phyloP scores from a whole-genome alignment of 2,797 vertebrate genomes.

The Esox masquinongy region DNA sequence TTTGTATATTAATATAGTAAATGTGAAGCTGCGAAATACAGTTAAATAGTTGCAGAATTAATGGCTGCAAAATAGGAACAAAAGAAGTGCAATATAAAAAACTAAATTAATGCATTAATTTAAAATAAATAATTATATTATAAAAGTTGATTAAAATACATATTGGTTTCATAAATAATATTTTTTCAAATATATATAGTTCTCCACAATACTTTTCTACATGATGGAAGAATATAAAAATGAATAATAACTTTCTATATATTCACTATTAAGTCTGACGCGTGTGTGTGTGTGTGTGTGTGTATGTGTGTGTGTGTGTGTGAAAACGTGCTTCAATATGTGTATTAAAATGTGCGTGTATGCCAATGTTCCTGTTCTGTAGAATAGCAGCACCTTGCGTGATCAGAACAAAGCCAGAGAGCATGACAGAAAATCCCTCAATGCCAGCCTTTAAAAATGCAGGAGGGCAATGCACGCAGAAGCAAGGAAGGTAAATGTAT shows the following conservation, averaged over 20 bases:
- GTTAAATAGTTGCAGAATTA: neutral
- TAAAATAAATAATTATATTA: neutral
- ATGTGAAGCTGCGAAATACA: neutral
- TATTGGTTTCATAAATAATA: neutral
- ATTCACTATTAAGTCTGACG: neutral
- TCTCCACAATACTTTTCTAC: neutral
- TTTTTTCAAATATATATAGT: neutral
- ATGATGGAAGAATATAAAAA: neutral
- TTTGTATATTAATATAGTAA: neutral
- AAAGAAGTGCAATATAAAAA: neutral
- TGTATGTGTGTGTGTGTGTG: neutral
- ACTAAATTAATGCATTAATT: neutral
- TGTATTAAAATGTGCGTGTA: conserved; percentile 26
- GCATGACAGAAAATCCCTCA: conserved; percentile 88
- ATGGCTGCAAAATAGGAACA: neutral
- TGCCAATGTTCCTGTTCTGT: conserved; percentile 65
- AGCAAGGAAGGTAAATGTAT: conserved; percentile 79
- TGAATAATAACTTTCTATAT: neutral
- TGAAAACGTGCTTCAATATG: conserved; percentile 23
- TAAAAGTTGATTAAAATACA: neutral
- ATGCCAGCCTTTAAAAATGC: conserved; percentile 91
- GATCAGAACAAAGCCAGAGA: conserved; percentile 81
- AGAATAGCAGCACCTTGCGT: conserved; percentile 81
- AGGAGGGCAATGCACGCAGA: conserved; percentile 84
- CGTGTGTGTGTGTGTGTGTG: neutral